Percentiles rank a stretch among this genome's conserved stretches.
Evolutionary conservation across 2,797 vertebrate species (phyloP).

Genomic region (Oreonectes daqikongensis): DNA sequence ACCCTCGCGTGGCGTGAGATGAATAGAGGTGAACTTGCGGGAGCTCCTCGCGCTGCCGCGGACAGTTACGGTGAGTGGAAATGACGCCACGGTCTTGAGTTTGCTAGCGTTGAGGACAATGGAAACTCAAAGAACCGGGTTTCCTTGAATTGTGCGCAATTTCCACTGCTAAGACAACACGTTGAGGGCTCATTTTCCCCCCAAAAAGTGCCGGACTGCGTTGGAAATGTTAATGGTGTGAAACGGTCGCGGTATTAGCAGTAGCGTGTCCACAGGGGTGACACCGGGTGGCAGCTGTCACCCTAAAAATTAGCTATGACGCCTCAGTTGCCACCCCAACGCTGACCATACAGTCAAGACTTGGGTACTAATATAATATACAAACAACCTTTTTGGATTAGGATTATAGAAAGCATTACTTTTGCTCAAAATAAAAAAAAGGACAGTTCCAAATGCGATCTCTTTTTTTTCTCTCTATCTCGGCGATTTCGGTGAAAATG

Average conservation of each 20-base stretch:
- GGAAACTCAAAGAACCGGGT: constrained; percentile 60
- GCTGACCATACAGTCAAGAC: too few species aligned
- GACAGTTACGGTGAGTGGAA: constrained; percentile 57
- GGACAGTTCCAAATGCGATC: too few species aligned
- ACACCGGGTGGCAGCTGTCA: too few species aligned
- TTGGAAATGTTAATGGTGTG: constrained; percentile 52
- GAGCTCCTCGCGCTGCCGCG: constrained; percentile 39
- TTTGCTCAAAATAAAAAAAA: too few species aligned
- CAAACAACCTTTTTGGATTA: too few species aligned
- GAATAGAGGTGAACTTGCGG: constrained; percentile 16
- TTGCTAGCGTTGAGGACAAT: constrained; percentile 68
- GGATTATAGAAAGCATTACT: too few species aligned
- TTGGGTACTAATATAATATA: too few species aligned
- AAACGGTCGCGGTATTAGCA: constrained; percentile 37
- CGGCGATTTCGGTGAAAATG: too few species aligned
- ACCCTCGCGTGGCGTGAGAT: constrained; percentile 39
- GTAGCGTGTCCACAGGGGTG: too few species aligned
- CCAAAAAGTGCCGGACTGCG: constrained; percentile 51
- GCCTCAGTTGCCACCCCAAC: too few species aligned
- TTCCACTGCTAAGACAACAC: constrained; percentile 68
- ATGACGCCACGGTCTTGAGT: constrained; percentile 55
- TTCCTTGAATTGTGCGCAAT: constrained; percentile 77
- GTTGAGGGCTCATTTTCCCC: constrained; percentile 59
- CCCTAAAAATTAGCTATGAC: too few species aligned
- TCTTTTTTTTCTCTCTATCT: too few species aligned